Evolutionary conservation across 2,888 invertebrate species (phyloP).

Genomic region (Gari tellinella): DNA sequence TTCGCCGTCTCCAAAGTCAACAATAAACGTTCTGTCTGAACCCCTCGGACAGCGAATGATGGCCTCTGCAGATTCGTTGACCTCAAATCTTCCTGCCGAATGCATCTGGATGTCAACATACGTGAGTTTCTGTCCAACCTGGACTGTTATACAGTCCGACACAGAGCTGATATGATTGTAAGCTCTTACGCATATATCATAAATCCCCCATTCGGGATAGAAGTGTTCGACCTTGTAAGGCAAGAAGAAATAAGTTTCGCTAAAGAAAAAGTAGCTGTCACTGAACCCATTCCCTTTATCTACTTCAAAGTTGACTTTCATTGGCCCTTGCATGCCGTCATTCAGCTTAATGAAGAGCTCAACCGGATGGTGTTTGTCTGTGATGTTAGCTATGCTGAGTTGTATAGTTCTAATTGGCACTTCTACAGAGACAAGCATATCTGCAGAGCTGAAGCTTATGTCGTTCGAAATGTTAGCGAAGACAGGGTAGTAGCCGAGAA

Average conservation of each 20-base stretch:
- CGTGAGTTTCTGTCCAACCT: slow-evolving; percentile 80
- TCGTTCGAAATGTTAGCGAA: slow-evolving; percentile 74
- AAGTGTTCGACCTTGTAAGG: slow-evolving; percentile 67
- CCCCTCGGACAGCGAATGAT: slow-evolving; percentile 75
- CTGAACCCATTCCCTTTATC: slow-evolving; percentile 75
- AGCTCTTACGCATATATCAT: slow-evolving; percentile 74
- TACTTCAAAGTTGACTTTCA: slow-evolving; percentile 69
- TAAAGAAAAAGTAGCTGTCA: slow-evolving; percentile 48
- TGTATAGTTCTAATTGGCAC: slow-evolving; percentile 71
- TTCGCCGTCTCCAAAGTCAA: slow-evolving; percentile 74
- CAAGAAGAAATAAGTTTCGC: slow-evolving; percentile 56
- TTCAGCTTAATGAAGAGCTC: slow-evolving; percentile 74
- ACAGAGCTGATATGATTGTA: slow-evolving; percentile 76
- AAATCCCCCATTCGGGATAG: slow-evolving; percentile 80
- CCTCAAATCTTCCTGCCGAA: slow-evolving; percentile 63
- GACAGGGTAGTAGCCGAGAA: slow-evolving; percentile 74
- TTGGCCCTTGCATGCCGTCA: slow-evolving; percentile 65
- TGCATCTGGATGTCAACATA: slow-evolving; percentile 74
- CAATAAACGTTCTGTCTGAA: slow-evolving; percentile 71
- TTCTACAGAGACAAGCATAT: slow-evolving; percentile 77
- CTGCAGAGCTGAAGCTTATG: slow-evolving; percentile 63
- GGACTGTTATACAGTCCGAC: slow-evolving; percentile 62
- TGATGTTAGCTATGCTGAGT: slow-evolving; percentile 66
- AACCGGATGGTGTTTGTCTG: slow-evolving; percentile 69
- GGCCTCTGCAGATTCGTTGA: slow-evolving; percentile 65